Evolutionary conservation across 2,888 invertebrate species (phyloP), one percentile per base, ranked within the genome.

Genomic region (Fragum whitleyi): DNA sequence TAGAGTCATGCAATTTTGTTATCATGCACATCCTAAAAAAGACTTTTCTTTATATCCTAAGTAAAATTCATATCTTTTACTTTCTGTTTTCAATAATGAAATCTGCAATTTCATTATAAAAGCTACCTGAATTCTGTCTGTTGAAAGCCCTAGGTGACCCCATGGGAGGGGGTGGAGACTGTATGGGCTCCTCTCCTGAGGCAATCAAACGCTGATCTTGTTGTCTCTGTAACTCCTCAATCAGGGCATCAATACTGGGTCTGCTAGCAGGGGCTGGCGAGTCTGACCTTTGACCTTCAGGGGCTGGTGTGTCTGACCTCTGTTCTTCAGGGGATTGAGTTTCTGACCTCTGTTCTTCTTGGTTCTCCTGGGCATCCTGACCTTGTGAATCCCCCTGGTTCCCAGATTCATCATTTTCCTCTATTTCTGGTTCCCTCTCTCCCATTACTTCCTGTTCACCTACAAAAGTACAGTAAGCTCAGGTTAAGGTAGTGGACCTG

Each of bases 231-330:
- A 97, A 94, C 21, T 96, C 96, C 84, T 96, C 96, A 73, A 97
- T 96, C 94, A 96, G 95, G 72, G 96, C 95, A 92, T 97, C 96
- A 68, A 97, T 95, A 85, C 96, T 96, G 0, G 96, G 90, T 53
- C 91, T 82, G 61, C 83, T 70, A 0, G 74, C 85, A 16, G 71
- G 78, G 32, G 74, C 74, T 39, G 39, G 39, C 7, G 39, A 9
- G 14, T 39, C 39, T 5, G 19, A 6, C 53, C 19, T 5, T 55
- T 26, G 68, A 26, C 6, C 77, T 74, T 26, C 80, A 28, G 39
- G 59, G 0, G 59, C 53, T 11, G 53, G 21, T 6, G 19, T 21
- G 53, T 53, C 0, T 96, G 87, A 51, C 53, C 19, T n/a, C 53
- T 59, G 11, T 21, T 53, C n/a, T n/a, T 53, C 53, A 53, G 53